Percentiles rank a stretch among this genome's conserved stretches.
phyloP scores from a whole-genome alignment of 2,797 vertebrate species.

The Neopelma chrysocephalum region DNA sequence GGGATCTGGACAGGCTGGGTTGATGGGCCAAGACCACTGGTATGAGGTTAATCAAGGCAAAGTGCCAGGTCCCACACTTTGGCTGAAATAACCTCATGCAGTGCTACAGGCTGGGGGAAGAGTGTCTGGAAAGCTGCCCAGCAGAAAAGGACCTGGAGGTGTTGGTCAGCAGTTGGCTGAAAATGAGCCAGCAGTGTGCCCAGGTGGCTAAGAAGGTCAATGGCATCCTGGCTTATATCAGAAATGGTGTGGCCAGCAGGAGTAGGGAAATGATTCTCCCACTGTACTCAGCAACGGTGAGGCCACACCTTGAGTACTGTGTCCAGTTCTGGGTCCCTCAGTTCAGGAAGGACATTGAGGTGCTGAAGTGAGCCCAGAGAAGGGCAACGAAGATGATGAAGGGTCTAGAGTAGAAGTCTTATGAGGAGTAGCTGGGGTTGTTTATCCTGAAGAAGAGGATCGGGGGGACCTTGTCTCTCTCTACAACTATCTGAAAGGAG shows the following conservation, averaged over 20 bases:
- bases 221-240: neutral
- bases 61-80: neutral
- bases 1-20: neutral
- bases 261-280: neutral
- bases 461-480: neutral
- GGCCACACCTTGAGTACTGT: neutral
- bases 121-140: neutral
- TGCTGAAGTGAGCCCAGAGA: neutral
- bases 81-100: neutral
- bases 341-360: neutral
- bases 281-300: neutral
- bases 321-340: neutral
- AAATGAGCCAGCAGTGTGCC: neutral
- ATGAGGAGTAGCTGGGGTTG: neutral
- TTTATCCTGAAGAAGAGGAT: neutral
- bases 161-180: neutral
- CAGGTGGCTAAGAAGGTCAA: neutral
- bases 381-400: neutral
- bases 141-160: neutral
- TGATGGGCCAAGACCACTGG: neutral
- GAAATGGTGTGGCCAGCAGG: neutral
- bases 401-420: neutral
- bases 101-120: neutral
- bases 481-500: neutral
- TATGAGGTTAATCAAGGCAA: neutral